These are phyloP conservation scores for Alectura lathami DNA, from an alignment of 2,113 vertebrate species.

Conservation along the genomic window DNA sequence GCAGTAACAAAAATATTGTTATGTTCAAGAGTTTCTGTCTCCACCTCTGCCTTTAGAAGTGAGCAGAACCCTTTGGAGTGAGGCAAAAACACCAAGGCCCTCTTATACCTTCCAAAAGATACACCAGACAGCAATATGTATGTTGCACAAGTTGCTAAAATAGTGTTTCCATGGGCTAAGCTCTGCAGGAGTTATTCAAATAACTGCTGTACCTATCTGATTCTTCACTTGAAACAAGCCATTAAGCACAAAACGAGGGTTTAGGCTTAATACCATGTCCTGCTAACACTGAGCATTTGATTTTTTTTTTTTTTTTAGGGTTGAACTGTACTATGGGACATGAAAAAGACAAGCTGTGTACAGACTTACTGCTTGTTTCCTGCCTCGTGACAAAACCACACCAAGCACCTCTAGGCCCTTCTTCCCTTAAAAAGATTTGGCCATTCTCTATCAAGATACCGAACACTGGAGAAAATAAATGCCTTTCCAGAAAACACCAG, in stretches of 20 bases:
- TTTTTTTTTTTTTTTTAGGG: neutral
- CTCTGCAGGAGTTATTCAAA: neutral
- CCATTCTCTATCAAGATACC: neutral
- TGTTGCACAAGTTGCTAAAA: neutral
- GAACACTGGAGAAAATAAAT: neutral
- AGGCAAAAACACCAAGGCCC: neutral
- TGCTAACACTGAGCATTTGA: neutral
- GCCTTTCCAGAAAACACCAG: neutral
- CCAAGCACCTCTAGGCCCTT: neutral
- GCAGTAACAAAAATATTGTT: neutral
- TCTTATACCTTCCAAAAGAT: neutral
- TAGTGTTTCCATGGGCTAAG: neutral
- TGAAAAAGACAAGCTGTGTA: neutral
- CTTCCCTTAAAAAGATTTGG: neutral
- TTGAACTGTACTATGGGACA: neutral
- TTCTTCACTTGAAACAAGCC: neutral
- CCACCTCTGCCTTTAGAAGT: neutral
- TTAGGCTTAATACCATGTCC: neutral
- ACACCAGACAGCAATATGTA: neutral
- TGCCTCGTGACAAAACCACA: neutral
- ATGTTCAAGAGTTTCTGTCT: neutral
- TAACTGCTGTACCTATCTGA: neutral
- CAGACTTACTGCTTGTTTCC: neutral
- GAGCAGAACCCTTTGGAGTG: neutral
- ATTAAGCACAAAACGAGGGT: neutral